Conservation (phyloP, 1,140 invertebrate genomes). For the Macrocentrus cingulum region DNA sequence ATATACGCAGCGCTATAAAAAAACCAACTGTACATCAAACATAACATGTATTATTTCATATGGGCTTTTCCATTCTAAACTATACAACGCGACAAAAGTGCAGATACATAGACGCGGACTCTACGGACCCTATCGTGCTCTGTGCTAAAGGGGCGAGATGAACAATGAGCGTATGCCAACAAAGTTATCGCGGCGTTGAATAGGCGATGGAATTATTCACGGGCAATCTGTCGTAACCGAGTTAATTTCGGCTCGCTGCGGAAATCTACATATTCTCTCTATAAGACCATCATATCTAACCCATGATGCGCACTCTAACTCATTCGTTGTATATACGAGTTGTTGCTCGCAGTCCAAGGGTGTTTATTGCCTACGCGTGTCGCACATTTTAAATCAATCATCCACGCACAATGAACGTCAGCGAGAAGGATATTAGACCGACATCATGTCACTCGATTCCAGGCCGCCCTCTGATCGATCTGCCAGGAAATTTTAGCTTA, state of each 20-base stretch:
- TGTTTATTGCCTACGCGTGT: too few relatives aligned
- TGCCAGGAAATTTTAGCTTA: too few relatives aligned
- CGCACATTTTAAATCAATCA: too few relatives aligned
- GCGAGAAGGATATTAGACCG: not conserved
- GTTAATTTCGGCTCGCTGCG: conserved; percentile 48
- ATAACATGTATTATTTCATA: too few relatives aligned
- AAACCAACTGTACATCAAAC: too few relatives aligned
- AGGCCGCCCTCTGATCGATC: not conserved
- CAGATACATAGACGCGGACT: too few relatives aligned
- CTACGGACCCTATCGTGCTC: not conserved
- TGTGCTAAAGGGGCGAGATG: conserved; percentile 14
- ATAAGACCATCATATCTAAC: conserved; percentile 33
- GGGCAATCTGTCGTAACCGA: conserved; percentile 54
- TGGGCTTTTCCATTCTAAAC: too few relatives aligned
- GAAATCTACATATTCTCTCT: conserved; percentile 53
- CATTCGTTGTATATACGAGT: conserved; percentile 2
- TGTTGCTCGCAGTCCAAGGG: too few relatives aligned
- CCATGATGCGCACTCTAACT: conserved; percentile 15
- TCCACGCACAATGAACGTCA: too few relatives aligned
- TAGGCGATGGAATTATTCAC: conserved; percentile 53
- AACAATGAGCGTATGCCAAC: conserved; percentile 51
- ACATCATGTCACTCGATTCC: not conserved
- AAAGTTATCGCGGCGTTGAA: conserved; percentile 50
- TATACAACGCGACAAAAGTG: too few relatives aligned
- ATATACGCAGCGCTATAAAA: too few relatives aligned